Base-by-base conservation (phyloP, 1,140 invertebrate species). In the Scaptomyza hsui region DNA sequence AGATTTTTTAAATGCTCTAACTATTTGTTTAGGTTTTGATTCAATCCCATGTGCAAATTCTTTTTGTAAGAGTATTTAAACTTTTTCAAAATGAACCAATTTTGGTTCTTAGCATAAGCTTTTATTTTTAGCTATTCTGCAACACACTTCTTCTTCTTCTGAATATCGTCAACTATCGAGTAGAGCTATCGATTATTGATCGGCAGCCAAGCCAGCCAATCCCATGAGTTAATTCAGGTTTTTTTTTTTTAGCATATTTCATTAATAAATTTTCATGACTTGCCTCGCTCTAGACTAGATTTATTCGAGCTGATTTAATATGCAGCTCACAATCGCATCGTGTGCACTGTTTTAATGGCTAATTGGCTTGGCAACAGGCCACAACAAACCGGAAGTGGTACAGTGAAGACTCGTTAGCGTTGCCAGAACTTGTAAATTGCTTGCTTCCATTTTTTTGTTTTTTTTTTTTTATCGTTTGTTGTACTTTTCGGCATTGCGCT, bases 211-310 rank as follows among this genome's bases (percentile, higher is more conserved):
- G 21, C 21, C 5, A 9, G 29, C 65, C 77, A 70, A 78, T 47
- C 61, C 78, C 60, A 37, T 47, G 13, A 52, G 19, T 29, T 49
- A 35, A n/a, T 39, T 24, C n/a, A n/a, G n/a, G 7, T 16, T 15
- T 47, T 0, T n/a, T 4, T 18, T 15, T 32, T 56, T 70, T 69
- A 75, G 48, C 39, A 69, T 63, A 63, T 85, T 83, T 80, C 80
- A 85, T 83, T 80, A 83, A 83, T 83, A 85, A 80, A 85, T 83
- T 61, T 63, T 67, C 18, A 52, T 32, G 61, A 57, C 53, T 56
- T 47, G 52, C 68, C 68, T 37, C 29, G 61, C 68, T 44, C 24
- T 4, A 29, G 15, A 37, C n/a, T 12, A 18, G 15, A 39, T 19
- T 19, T 7, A 29, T 37, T 39, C 12, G 62, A 29, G 51, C 21